Conservation (phyloP, 2,888 invertebrate genomes). For the Plebejus melissa region DNA sequence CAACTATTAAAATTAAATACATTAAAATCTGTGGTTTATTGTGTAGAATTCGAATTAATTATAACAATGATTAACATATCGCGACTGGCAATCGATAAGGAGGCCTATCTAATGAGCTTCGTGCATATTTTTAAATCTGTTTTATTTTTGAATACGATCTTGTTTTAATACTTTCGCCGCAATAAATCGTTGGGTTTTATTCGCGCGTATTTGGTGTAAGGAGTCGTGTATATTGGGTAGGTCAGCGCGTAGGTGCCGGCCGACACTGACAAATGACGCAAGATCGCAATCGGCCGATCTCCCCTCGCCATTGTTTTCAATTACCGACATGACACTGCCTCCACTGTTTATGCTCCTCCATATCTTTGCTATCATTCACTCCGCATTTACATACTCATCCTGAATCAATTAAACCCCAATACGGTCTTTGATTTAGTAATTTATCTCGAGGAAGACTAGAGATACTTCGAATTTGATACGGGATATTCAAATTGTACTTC, state of each 20-base stretch:
- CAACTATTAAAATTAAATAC: constrained; percentile 2
- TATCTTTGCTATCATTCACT: constrained; percentile 68
- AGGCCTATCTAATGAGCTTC: neutral
- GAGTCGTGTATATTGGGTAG: constrained; percentile 64
- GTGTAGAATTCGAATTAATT: neutral
- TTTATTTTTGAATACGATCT: neutral
- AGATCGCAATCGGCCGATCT: constrained; percentile 85
- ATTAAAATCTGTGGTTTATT: constrained; percentile 2
- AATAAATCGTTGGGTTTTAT: constrained; percentile 1
- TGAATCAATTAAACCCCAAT: constrained; percentile 47
- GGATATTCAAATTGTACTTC: neutral
- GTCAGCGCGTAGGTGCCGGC: constrained; percentile 65
- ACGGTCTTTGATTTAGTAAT: constrained; percentile 33
- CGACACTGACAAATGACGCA: constrained; percentile 88
- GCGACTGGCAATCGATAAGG: neutral
- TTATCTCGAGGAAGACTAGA: constrained; percentile 2
- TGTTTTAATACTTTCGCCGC: neutral
- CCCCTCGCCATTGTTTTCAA: constrained; percentile 78
- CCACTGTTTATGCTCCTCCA: constrained; percentile 56
- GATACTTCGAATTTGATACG: neutral
- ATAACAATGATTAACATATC: neutral
- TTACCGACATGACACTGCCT: constrained; percentile 74
- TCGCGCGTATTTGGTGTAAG: constrained; percentile 26
- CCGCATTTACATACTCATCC: constrained; percentile 56
- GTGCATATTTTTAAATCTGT: neutral